Base-by-base conservation (phyloP, 2,888 invertebrate species). In the Apotomis turbidana region DNA sequence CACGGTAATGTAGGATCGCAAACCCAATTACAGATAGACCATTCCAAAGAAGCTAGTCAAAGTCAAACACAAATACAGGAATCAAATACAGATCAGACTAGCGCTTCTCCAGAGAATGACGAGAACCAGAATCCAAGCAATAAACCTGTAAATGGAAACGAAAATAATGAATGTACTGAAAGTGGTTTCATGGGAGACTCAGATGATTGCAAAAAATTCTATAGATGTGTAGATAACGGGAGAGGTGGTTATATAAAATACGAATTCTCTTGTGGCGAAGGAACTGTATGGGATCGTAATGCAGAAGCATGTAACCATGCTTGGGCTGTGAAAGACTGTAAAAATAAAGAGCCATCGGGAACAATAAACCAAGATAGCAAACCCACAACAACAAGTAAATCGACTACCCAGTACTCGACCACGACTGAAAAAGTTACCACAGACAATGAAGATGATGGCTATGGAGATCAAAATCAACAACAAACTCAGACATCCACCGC, bases 121-220 rank as follows among this genome's bases (percentile, higher is more conserved):
- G 70, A 62, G 10, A 55, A 72, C 27, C 72, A 71, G n/a, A 59
- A 67, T 38, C 74, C 77, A 51, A 78, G 73, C 44, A 36, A 52
- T 41, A 54, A 72, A 6, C 68, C 68, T 10, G 12, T 4, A 5
- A 73, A 74, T 70, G 70, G 68, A 54, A 55, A 9, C 13, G 66
- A 44, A n/a, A 76, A 73, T 44, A 80, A 76, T 68, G 58, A 77
- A 73, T 90, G 89, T 52, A 80, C 72, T 67, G 80, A 81, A 73
- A 95, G 94, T 82, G 96, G 96, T 10, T 96, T 95, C 80, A 94
- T 95, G 80, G 94, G 95, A 81, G 87, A 83, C 74, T 63, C 78
- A 73, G 80, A 89, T 36, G 93, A 96, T 78, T 96, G 96, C 77
- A 94, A 89, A 72, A 96, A 95, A 80, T 96, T 96, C 86, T 95